Conservation (phyloP, 2,797 vertebrate genomes). For the Esox masquinongy region DNA sequence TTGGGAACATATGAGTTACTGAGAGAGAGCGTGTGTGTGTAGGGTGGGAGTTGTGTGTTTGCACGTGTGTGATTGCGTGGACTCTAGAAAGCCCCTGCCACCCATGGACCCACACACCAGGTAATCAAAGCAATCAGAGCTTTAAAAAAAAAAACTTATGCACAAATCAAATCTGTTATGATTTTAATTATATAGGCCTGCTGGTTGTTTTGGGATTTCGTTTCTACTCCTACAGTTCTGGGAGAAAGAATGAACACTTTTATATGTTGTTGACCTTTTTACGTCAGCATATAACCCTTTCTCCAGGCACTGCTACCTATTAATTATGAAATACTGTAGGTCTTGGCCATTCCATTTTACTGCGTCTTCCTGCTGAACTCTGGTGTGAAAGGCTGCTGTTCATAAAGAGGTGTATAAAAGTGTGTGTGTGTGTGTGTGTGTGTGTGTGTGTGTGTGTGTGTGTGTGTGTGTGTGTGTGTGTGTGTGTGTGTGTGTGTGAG, state of each 20-base stretch:
- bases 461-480: constrained; percentile 41
- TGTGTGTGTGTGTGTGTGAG: not conserved
- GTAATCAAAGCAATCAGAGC: constrained; percentile 63
- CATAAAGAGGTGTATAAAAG: constrained; percentile 75
- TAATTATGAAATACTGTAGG: constrained; percentile 83
- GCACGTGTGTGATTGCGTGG: not conserved
- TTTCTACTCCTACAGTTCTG: constrained; percentile 54
- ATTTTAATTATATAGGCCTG: constrained; percentile 58
- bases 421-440: constrained; percentile 31
- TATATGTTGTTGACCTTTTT: constrained; percentile 78
- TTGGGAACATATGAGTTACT: constrained; percentile 31
- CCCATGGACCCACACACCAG: constrained; percentile 51
- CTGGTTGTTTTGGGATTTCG: constrained; percentile 32
- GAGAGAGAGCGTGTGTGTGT: not conserved
- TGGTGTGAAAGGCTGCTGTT: constrained; percentile 77
- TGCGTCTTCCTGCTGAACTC: constrained; percentile 78
- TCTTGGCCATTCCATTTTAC: constrained; percentile 73
- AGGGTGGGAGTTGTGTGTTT: not conserved
- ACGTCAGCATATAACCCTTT: constrained; percentile 63
- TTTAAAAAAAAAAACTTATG: constrained; percentile 45
- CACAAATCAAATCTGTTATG: constrained; percentile 58
- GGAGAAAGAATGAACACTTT: constrained; percentile 71
- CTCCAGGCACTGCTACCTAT: constrained; percentile 69
- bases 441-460: not conserved
- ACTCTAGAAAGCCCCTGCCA: not conserved